Percentiles rank a stretch among this genome's conserved stretches.
These are phyloP conservation scores for Sciurus niger DNA, from an alignment of 2,113 vertebrate genomes.

Conservation along the genomic window DNA sequence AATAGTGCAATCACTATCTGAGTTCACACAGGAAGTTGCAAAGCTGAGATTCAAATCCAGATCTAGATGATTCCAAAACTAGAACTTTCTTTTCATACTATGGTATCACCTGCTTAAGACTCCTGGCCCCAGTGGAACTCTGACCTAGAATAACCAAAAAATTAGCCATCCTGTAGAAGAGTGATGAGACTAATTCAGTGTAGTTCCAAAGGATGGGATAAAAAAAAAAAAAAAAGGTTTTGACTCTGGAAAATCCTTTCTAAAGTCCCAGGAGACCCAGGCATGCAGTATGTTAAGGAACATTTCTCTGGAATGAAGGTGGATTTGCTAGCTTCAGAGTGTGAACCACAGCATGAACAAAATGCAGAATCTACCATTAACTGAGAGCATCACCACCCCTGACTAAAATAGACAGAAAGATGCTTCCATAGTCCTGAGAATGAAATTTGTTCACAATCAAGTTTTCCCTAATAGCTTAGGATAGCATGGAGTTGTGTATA, in stretches of 20 bases:
- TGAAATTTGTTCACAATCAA: background rate
- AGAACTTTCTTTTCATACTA: background rate
- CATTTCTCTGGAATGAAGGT: background rate
- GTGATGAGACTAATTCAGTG: background rate
- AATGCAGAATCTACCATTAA: background rate
- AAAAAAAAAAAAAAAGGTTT: background rate
- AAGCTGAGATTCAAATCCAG: slow-evolving; percentile 28
- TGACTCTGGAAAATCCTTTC: background rate
- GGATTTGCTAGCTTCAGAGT: background rate
- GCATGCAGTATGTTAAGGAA: background rate
- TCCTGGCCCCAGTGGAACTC: background rate
- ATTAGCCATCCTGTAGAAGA: background rate
- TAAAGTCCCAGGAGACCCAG: background rate
- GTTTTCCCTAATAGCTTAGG: background rate
- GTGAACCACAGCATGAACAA: background rate
- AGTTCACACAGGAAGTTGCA: background rate
- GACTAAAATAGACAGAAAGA: background rate
- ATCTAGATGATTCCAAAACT: background rate
- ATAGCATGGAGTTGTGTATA: background rate
- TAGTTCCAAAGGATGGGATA: background rate
- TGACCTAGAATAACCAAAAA: slow-evolving; percentile 3
- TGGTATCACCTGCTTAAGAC: background rate
- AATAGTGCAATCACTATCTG: background rate
- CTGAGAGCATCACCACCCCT: background rate
- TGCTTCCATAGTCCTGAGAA: background rate